Evolutionary conservation across 1,140 invertebrate species (phyloP), one percentile per base, ranked within the genome.

Genomic region (Streblospio benedicti): DNA sequence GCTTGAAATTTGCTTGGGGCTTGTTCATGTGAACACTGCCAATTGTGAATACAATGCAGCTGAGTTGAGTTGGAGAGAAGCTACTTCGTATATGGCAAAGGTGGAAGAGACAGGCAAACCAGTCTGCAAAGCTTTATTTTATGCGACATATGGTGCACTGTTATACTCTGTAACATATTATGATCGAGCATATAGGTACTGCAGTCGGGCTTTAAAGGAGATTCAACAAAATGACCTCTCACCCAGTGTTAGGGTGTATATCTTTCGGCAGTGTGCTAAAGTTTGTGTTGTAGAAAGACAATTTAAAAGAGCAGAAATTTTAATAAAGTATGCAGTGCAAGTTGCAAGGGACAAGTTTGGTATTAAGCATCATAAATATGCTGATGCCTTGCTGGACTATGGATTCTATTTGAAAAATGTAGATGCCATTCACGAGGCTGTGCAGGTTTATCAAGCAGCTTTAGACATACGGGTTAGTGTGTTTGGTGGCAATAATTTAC

Each of bases 331-430:
- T 79, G 90, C 89, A 9, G 83, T 91, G 23, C 82, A 83, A 60
- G 79, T 86, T 59, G 86, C 89, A 1, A 83, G 84, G 59, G 83
- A 85, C 76, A 70, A 82, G 33, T 89, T 87, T 78, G 86, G 85
- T 2, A 71, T 76, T 1, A 71, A 82, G 47, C 88, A 92, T 80
- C 88, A 87, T 28, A 86, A 86, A 65, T 88, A 88, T 71, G 86
- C 90, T 31, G 88, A 91, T 72, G 84, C 87, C 27, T 78, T 94
- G 33, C 81, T 89, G 55, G 90, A 93, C 79, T 92, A 90, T 74
- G 91, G 88, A 51, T 93, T 90, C 80, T 93, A 89, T 72, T 79
- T 93, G 66, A 81, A 93, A 38, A 93, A 93, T 78, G 86, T 87
- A n/a, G 92, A 95, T 77, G 85, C 83, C 33, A 86, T 91, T 45